Percentiles rank a stretch among this genome's conserved stretches.
Conservation (phyloP, 2,888 invertebrate genomes). For the Noctua janthina region DNA sequence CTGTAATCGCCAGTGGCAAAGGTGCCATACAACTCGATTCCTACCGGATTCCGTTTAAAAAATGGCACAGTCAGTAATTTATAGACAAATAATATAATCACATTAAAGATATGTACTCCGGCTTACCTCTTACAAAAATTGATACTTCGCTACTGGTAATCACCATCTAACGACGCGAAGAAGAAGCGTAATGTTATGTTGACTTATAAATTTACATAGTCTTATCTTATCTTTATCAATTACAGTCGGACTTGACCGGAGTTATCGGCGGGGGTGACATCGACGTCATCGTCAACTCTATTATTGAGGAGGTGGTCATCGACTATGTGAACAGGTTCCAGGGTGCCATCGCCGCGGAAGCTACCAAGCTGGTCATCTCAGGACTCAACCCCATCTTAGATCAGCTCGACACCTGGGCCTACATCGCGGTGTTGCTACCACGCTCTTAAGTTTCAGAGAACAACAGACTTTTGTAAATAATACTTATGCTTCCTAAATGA, state of each 20-base stretch:
- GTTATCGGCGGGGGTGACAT: slow-evolving; percentile 87
- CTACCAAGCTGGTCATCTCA: slow-evolving; percentile 52
- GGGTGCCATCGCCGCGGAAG: slow-evolving; percentile 74
- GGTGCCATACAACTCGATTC: too few species aligned
- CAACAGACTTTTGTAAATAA: slow-evolving; percentile 35
- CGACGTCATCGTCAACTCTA: slow-evolving; percentile 82
- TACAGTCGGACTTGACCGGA: slow-evolving; percentile 83
- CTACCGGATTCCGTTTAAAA: too few species aligned
- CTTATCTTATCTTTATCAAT: not conserved
- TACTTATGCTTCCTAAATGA: slow-evolving; percentile 5
- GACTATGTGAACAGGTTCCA: slow-evolving; percentile 84
- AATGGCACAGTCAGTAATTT: too few species aligned
- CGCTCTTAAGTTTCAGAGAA: slow-evolving; percentile 44
- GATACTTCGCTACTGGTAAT: too few species aligned
- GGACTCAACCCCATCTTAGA: slow-evolving; percentile 79
- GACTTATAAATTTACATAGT: too few species aligned
- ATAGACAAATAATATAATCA: too few species aligned
- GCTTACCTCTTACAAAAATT: too few species aligned
- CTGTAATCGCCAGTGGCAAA: too few species aligned
- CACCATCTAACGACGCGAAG: not conserved
- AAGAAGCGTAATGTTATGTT: not conserved
- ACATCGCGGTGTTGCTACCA: slow-evolving; percentile 74
- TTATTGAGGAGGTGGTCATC: slow-evolving; percentile 82
- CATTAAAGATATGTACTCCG: too few species aligned
- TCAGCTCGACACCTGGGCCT: slow-evolving; percentile 82